Base-by-base conservation (phyloP, 1,140 invertebrate species). In the Anastrepha obliqua region DNA sequence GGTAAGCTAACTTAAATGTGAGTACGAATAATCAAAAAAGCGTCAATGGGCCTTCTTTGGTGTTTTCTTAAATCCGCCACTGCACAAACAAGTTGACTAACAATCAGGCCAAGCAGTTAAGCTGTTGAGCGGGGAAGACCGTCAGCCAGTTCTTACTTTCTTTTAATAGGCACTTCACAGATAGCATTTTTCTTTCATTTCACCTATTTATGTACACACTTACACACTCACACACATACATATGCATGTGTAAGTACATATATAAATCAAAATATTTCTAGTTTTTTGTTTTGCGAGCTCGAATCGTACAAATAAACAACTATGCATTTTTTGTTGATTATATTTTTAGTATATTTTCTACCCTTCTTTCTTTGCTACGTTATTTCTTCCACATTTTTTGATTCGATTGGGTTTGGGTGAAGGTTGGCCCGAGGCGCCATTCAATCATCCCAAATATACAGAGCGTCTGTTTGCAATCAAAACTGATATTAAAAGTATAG, bases 151-250 rank as follows among this genome's bases (percentile, higher is more conserved):
- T 81, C 74, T 81, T 81, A 81, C 74, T 81, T 81, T 81, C 74
- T 81, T 81, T 81, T 81, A 81, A 29, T 81, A 47, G 15, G 39
- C 44, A 81, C 20, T 55, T 55, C 74, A 81, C 55, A 81, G 74
- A 81, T n/a, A 81, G 44, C 74, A 20, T 81, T 81, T 81, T 81
- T 55, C 74, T 81, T 81, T 81, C 74, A 58, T 81, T 81, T 81
- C 44, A 81, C n/a, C 47, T 81, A 55, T 29, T 29, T 29, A 29
- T 55, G 51, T 55, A 55, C 51, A 55, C 51, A 55, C 11, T 29
- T 29, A 29, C 29, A 29, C 51, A 55, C 11, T 29, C 1, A 29
- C 29, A 29, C 29, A 29, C 29, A 29, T 29, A 29, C 29, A 29
- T 29, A 29, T 29, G 29, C 29, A 29, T 29, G 29, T 29, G 29